Evolutionary conservation across 1,140 invertebrate genomes (phyloP), one percentile per base, ranked within the genome.

Genomic region (Meloidogyne floridensis): DNA sequence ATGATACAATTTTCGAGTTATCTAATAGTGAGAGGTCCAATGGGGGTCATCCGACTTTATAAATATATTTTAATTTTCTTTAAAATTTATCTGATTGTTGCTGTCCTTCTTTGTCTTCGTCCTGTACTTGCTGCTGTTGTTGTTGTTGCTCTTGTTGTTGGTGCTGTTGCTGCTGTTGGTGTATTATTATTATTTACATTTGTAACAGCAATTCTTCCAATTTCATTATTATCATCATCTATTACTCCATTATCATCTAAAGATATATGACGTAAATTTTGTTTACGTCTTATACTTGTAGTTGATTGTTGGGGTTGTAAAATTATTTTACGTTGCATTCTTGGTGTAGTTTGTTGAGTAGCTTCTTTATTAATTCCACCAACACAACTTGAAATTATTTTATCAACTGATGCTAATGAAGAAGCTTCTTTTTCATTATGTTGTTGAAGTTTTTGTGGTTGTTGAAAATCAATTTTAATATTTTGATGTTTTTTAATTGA

Each of bases 51-150:
- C 13, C 13, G 13, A 10, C 3, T 56, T 2, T 56, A 56, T 56
- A 56, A 56, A 56, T 11, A 56, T 32, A 32, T 32, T 32, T 59
- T 59, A 15, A 15, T 15, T 59, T 3, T 59, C 15, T 65, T 65
- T 65, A n/a, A 65, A 65, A n/a, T 65, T 65, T 47, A 72, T 72
- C n/a, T 79, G 43, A 18, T 20, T 71, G 54, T 72, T 10, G 18
- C n/a, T 18, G 42, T 74, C 59, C 59, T 18, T 71, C 43, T 42
- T 43, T 65, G 6, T 42, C 51, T 15, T 72, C 65, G 32, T n/a
- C 20, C 53, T 77, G 15, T 13, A 56, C 10, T 42, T 42, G n/a
- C 4, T 32, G 47, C n/a, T 32, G 32, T 32, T 32, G 18, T 56
- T 47, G 9, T 18, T 75, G 74, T 75, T 11, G 74, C 4, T 53